A percentile compares a stretch with the other conserved stretches of the same genome.
These are phyloP conservation scores for Sussaba pulchella DNA, from an alignment of 2,888 invertebrate species.

Conservation along the genomic window DNA sequence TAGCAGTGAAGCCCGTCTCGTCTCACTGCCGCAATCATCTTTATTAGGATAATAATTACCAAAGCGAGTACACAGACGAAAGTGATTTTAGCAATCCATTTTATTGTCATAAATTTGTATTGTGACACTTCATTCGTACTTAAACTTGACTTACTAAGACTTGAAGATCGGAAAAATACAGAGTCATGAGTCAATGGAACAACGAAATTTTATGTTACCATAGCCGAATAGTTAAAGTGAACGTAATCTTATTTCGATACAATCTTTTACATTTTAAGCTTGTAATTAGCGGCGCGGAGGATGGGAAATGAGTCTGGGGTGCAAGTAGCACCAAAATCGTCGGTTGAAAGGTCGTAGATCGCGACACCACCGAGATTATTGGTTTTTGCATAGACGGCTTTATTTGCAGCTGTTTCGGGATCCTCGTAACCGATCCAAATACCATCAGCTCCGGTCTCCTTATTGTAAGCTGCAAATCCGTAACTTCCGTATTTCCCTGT, in stretches of 20 bases:
- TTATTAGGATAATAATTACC: too few relatives aligned
- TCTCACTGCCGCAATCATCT: too few relatives aligned
- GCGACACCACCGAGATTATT: constrained; percentile 92
- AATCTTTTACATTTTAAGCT: constrained; percentile 75
- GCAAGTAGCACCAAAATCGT: constrained; percentile 93
- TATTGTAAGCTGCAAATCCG: constrained; percentile 89
- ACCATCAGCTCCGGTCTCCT: constrained; percentile 88
- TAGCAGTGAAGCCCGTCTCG: too few relatives aligned
- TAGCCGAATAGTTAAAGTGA: constrained; percentile 3
- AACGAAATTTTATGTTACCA: neutral
- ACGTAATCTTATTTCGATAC: neutral
- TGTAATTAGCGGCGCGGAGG: constrained; percentile 89
- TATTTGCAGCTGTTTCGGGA: constrained; percentile 92
- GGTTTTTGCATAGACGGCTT: constrained; percentile 90
- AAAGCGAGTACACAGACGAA: too few relatives aligned
- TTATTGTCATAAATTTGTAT: too few relatives aligned
- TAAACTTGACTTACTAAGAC: too few relatives aligned
- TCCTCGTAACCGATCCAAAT: constrained; percentile 94
- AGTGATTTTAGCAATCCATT: too few relatives aligned
- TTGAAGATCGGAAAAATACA: too few relatives aligned
- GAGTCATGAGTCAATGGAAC: too few relatives aligned
- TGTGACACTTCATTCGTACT: too few relatives aligned
- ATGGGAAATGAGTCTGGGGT: constrained; percentile 92
- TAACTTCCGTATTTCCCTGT: constrained; percentile 92
- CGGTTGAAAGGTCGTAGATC: constrained; percentile 90